These are phyloP conservation scores for Ochropacha duplaris DNA, from an alignment of 2,888 invertebrate species.

Conservation along the genomic window DNA sequence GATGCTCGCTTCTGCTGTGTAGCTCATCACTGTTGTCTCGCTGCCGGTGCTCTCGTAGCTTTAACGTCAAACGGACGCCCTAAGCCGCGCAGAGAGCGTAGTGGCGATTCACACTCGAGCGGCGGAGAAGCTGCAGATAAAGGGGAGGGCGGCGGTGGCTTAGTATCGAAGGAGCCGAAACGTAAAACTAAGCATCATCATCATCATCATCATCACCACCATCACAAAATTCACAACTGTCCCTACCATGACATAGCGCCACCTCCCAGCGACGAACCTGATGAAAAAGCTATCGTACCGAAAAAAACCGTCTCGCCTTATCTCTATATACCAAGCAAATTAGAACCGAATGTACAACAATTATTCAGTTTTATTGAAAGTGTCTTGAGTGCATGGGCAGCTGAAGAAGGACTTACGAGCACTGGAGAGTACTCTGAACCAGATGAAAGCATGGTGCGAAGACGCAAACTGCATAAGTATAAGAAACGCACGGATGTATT, in stretches of 20 bases:
- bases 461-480: conserved; percentile 84
- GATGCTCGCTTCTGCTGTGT: conserved; percentile 77
- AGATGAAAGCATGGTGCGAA: conserved; percentile 86
- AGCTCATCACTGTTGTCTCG: conserved; percentile 78
- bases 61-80: conserved; percentile 65
- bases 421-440: conserved; percentile 89
- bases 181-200: conserved; percentile 67
- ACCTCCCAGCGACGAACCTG: conserved; percentile 65
- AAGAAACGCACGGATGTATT: conserved; percentile 86
- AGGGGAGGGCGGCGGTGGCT: conserved; percentile 56
- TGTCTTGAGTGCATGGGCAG: conserved; percentile 90
- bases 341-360: conserved; percentile 91
- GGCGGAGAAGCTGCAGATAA: conserved; percentile 73
- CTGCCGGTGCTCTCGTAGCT: conserved; percentile 67
- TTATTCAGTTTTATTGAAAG: conserved; percentile 92
- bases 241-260: conserved; percentile 71
- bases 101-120: conserved; percentile 77
- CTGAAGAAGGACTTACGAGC: conserved; percentile 87
- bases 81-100: conserved; percentile 66
- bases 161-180: conserved; percentile 53
- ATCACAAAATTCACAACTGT: conserved; percentile 72
- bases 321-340: conserved; percentile 78
- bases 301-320: conserved; percentile 79
- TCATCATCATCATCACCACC: conserved; percentile 73
- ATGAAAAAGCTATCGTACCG: conserved; percentile 61